A percentile compares a stretch with the other conserved stretches of the same genome.
These are phyloP conservation scores for Papilio demoleus DNA, from an alignment of 2,888 invertebrate species.

Conservation along the genomic window DNA sequence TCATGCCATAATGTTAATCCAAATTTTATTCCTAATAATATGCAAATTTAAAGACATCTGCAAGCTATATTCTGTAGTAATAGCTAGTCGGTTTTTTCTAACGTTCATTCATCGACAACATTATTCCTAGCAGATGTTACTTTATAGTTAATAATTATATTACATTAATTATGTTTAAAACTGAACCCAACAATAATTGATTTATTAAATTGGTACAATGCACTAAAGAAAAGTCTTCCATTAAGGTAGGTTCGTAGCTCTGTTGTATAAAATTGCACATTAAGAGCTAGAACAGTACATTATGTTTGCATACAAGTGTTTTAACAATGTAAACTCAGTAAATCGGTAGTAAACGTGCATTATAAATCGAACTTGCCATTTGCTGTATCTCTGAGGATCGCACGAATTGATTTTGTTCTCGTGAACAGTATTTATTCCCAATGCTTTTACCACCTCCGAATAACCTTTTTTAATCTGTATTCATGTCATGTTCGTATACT, in stretches of 20 bases:
- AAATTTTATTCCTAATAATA: constrained; percentile 8
- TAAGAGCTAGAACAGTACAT: background rate
- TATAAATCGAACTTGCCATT: constrained; percentile 14
- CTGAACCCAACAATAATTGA: too few relatives aligned
- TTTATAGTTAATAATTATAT: too few relatives aligned
- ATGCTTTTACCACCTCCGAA: constrained; percentile 29
- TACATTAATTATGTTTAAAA: too few relatives aligned
- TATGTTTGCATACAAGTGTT: background rate
- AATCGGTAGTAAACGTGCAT: constrained; percentile 10
- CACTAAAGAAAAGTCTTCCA: too few relatives aligned
- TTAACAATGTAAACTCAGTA: background rate
- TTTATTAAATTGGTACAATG: too few relatives aligned
- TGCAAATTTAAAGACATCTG: background rate
- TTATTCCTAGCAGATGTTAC: background rate
- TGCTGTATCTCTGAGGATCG: constrained; percentile 25
- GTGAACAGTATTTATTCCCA: constrained; percentile 34
- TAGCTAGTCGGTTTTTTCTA: constrained; percentile 1
- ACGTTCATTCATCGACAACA: background rate
- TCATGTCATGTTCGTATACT: constrained; percentile 15
- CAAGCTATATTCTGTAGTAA: constrained; percentile 1
- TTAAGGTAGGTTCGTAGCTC: too few relatives aligned
- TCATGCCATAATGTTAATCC: background rate
- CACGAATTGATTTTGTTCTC: constrained; percentile 25
- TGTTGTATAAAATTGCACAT: too few relatives aligned
- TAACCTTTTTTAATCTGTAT: constrained; percentile 32